Percentiles rank a stretch among this genome's conserved stretches.
Conservation (phyloP, 37 sponge, comb jelly and placozoan species). For the Eunapius fragilis region DNA sequence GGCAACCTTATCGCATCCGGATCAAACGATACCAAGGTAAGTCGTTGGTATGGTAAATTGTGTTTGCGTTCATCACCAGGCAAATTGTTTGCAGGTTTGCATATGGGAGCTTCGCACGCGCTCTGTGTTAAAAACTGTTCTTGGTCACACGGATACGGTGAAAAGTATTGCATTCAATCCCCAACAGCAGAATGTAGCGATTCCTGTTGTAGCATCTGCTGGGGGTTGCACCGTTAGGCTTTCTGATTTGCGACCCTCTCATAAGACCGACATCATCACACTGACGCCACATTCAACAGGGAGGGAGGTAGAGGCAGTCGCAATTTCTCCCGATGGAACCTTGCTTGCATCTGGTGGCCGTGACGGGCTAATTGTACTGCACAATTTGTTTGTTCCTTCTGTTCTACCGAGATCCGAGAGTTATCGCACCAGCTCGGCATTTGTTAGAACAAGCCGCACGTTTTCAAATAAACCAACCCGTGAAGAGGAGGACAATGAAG, state of each 20-base stretch:
- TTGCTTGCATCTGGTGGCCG: constrained; percentile 80
- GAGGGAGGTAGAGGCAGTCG: constrained; percentile 81
- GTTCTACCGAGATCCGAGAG: constrained; percentile 19
- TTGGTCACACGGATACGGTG: constrained; percentile 73
- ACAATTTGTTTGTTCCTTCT: constrained; percentile 58
- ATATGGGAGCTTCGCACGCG: constrained; percentile 79
- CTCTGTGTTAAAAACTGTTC: constrained; percentile 63
- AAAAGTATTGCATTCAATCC: constrained; percentile 73
- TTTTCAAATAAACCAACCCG: constrained; percentile 1
- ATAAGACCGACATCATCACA: constrained; percentile 44
- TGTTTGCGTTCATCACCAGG: neutral
- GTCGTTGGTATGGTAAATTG: neutral
- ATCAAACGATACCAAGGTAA: constrained; percentile 76
- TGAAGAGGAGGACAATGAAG: constrained; percentile 22
- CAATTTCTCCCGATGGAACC: constrained; percentile 82
- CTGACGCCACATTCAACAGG: constrained; percentile 55
- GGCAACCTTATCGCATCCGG: constrained; percentile 71
- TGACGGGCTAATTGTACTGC: constrained; percentile 73
- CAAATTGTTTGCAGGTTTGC: constrained; percentile 42
- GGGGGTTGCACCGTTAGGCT: constrained; percentile 68
- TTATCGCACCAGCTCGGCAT: neutral
- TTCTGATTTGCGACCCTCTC: constrained; percentile 69
- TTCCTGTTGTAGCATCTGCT: constrained; percentile 73
- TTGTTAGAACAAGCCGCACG: neutral
- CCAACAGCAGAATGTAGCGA: constrained; percentile 27